Conservation (phyloP, 2,113 vertebrate genomes). For the Ammodytes dubius region DNA sequence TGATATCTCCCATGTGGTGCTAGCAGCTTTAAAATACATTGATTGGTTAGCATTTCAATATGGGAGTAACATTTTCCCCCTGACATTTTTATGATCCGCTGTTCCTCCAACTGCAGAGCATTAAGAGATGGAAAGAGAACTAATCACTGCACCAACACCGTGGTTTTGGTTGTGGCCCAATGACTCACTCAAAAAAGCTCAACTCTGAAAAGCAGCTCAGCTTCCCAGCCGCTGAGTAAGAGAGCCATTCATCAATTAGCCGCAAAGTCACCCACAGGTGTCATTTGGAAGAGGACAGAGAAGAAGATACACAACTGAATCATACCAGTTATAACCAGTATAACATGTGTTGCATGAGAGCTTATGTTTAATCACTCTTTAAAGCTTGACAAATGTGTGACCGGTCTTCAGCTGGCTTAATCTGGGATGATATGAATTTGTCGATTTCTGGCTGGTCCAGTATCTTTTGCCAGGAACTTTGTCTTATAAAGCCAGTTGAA, state of each 20-base stretch:
- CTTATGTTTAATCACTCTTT: slow-evolving; percentile 47
- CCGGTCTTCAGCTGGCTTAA: slow-evolving; percentile 27
- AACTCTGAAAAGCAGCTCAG: slow-evolving; percentile 10
- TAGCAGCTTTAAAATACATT: slow-evolving; percentile 56
- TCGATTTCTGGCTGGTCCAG: slow-evolving; percentile 29
- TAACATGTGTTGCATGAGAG: slow-evolving; percentile 38
- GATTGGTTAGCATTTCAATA: slow-evolving; percentile 62
- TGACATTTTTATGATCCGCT: slow-evolving; percentile 58
- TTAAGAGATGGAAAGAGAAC: slow-evolving; percentile 73
- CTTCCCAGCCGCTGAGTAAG: slow-evolving; percentile 35
- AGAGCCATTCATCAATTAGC: slow-evolving; percentile 30
- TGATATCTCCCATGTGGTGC: slow-evolving; percentile 42
- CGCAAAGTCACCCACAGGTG: slow-evolving; percentile 48
- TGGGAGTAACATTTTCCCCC: slow-evolving; percentile 63
- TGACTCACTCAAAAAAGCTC: slow-evolving; percentile 50
- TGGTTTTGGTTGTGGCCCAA: slow-evolving; percentile 56
- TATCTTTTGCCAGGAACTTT: slow-evolving; percentile 65
- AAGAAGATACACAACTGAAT: slow-evolving; percentile 14
- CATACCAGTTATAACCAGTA: background rate
- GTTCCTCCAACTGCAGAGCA: slow-evolving; percentile 69
- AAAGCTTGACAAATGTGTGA: slow-evolving; percentile 47
- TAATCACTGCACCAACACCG: slow-evolving; percentile 68
- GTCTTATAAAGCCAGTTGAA: slow-evolving; percentile 52
- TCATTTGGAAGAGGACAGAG: slow-evolving; percentile 30
- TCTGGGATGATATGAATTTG: slow-evolving; percentile 46